Evolutionary conservation across 2,797 vertebrate species (phyloP).

Genomic region (Pachyuromys duprasi): DNA sequence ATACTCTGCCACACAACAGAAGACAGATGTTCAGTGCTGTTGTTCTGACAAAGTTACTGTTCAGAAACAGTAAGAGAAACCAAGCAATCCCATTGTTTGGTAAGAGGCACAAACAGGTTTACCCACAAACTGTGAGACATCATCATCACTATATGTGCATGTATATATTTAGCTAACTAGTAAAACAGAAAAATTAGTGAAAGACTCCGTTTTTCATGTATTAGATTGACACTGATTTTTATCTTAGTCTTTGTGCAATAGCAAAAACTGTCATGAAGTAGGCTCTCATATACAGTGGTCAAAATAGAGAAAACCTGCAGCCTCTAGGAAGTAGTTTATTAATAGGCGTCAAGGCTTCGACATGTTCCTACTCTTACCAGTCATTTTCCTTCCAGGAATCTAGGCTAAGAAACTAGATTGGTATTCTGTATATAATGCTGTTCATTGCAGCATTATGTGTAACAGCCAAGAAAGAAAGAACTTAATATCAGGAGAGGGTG

Average conservation of each 20-base stretch:
- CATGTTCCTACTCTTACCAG: constrained; percentile 4
- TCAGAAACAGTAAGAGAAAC: neutral
- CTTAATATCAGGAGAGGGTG: constrained; percentile 1
- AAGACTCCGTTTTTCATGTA: constrained; percentile 41
- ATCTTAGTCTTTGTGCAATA: neutral
- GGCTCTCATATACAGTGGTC: neutral
- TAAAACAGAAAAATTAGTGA: constrained; percentile 41
- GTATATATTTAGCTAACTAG: neutral
- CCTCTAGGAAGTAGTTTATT: constrained; percentile 23
- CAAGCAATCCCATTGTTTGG: neutral
- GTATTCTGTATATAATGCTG: constrained; percentile 43
- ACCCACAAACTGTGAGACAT: neutral
- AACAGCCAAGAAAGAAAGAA: constrained; percentile 24
- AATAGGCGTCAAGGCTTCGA: constrained; percentile 3
- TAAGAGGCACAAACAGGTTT: neutral
- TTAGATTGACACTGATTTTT: neutral
- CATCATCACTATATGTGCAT: neutral
- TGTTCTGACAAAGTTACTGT: neutral
- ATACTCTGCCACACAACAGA: neutral
- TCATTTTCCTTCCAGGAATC: constrained; percentile 55
- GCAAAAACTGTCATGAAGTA: neutral
- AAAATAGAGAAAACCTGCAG: constrained; percentile 34
- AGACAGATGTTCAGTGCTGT: neutral
- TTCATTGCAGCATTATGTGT: constrained; percentile 7
- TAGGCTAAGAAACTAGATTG: constrained; percentile 40